A percentile compares a stretch with the other conserved stretches of the same genome.
phyloP scores from a whole-genome alignment of 2,113 vertebrate species.

The Triplophysa dalaica region DNA sequence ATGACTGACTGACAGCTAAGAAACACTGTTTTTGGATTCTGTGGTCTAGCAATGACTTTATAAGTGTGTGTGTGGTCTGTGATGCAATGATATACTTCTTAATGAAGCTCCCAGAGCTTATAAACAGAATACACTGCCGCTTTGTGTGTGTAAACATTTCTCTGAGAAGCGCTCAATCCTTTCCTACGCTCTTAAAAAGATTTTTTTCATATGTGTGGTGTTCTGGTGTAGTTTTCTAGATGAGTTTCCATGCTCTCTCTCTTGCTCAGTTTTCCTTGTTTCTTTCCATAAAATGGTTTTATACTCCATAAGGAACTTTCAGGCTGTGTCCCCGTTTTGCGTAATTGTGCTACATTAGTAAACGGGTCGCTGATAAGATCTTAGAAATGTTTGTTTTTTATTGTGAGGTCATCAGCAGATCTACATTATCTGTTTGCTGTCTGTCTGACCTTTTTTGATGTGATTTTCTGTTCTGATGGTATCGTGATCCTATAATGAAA shows the following conservation, averaged over 20 bases:
- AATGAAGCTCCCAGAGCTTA: constrained; percentile 7
- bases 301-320: neutral
- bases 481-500: too few relatives aligned
- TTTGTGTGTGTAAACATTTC: constrained; percentile 22
- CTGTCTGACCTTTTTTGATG: too few relatives aligned
- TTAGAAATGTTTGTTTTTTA: too few relatives aligned
- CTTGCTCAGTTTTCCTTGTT: neutral
- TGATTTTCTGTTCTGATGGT: too few relatives aligned
- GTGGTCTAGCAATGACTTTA: neutral
- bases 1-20: neutral
- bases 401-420: too few relatives aligned
- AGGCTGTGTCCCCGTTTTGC: too few relatives aligned
- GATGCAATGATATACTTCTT: neutral
- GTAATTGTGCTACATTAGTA: too few relatives aligned
- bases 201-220: constrained; percentile 3
- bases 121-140: neutral
- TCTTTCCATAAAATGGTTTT: neutral
- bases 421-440: too few relatives aligned
- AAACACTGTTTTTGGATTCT: neutral
- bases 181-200: neutral
- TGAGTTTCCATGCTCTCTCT: neutral
- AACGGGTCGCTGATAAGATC: too few relatives aligned
- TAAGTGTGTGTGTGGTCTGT: constrained; percentile 51
- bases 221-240: neutral
- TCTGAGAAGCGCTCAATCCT: neutral